Conservation (phyloP, 2,888 invertebrate species). For the Ochropacha duplaris region DNA sequence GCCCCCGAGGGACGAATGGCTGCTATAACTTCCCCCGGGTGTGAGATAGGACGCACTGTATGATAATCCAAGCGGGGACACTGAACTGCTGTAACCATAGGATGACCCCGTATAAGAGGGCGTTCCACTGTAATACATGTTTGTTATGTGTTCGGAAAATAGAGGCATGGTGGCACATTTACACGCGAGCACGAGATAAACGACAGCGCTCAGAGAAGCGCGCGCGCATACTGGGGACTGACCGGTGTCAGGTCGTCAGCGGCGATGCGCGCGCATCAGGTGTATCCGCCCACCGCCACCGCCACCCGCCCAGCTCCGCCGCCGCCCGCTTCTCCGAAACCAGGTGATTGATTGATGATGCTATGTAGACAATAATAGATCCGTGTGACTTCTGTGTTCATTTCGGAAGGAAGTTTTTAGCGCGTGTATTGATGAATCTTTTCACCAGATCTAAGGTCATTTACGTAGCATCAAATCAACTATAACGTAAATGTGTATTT, state of each 20-base stretch:
- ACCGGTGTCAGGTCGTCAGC: conserved; percentile 31
- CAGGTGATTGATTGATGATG: conserved; percentile 77
- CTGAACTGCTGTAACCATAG: conserved; percentile 72
- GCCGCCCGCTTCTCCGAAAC: conserved; percentile 31
- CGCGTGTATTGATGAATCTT: not conserved
- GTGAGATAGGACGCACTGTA: conserved; percentile 79
- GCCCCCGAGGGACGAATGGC: conserved; percentile 75
- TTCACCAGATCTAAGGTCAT: not conserved
- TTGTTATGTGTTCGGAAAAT: conserved; percentile 86
- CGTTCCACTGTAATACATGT: conserved; percentile 79
- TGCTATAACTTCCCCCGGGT: conserved; percentile 73
- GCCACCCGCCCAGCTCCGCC: conserved; percentile 36
- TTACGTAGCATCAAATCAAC: not conserved
- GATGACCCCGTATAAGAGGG: conserved; percentile 77
- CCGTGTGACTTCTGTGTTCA: conserved; percentile 44
- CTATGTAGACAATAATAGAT: conserved; percentile 66
- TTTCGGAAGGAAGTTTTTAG: conserved; percentile 50
- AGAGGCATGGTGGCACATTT: conserved; percentile 83
- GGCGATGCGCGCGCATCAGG: conserved; percentile 38
- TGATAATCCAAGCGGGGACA: conserved; percentile 60
- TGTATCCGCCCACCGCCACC: conserved; percentile 46
- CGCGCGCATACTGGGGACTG: conserved; percentile 57
- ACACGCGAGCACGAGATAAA: conserved; percentile 40
- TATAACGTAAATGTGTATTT: not conserved
- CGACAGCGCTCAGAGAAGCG: conserved; percentile 43